Evolutionary conservation across 2,888 invertebrate genomes (phyloP).

Genomic region (Asteroscopus sphinx): DNA sequence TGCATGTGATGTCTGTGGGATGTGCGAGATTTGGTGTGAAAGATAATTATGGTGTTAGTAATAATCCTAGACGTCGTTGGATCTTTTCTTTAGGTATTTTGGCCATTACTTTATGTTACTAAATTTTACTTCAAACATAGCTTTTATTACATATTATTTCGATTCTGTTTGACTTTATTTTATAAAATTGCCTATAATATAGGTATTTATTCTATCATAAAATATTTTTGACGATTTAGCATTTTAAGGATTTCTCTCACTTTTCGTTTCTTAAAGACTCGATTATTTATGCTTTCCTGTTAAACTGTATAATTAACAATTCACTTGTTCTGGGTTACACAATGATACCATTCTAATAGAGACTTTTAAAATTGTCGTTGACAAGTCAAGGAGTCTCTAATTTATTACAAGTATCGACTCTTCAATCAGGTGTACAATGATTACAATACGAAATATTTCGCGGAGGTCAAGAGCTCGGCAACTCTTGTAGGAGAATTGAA

Average conservation of each 20-base stretch:
- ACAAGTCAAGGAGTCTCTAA: slow-evolving; percentile 43
- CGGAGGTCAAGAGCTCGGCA: slow-evolving; percentile 53
- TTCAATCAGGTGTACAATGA: slow-evolving; percentile 49
- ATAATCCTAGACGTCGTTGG: not conserved
- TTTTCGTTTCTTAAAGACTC: not conserved
- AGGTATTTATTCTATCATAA: not conserved
- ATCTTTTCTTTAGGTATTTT: not conserved
- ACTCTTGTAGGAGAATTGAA: slow-evolving; percentile 42
- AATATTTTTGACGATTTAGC: not conserved
- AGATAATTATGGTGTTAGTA: slow-evolving; percentile 15
- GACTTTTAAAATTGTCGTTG: slow-evolving; percentile 35
- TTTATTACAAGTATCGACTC: slow-evolving; percentile 45
- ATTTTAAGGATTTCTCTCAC: not conserved
- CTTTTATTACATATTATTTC: no score
- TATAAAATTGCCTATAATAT: no score
- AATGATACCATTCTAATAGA: slow-evolving; percentile 29
- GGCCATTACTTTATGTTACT: no score
- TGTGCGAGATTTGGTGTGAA: slow-evolving; percentile 33
- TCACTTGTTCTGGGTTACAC: slow-evolving; percentile 16
- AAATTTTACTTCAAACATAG: no score
- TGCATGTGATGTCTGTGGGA: slow-evolving; percentile 44
- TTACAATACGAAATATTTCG: slow-evolving; percentile 58
- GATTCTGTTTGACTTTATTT: no score
- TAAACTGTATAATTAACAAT: slow-evolving; percentile 21
- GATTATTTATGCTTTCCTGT: no score